These are phyloP conservation scores for Tenthredo scrophulariae DNA, from an alignment of 2,888 invertebrate genomes.

Conservation along the genomic window DNA sequence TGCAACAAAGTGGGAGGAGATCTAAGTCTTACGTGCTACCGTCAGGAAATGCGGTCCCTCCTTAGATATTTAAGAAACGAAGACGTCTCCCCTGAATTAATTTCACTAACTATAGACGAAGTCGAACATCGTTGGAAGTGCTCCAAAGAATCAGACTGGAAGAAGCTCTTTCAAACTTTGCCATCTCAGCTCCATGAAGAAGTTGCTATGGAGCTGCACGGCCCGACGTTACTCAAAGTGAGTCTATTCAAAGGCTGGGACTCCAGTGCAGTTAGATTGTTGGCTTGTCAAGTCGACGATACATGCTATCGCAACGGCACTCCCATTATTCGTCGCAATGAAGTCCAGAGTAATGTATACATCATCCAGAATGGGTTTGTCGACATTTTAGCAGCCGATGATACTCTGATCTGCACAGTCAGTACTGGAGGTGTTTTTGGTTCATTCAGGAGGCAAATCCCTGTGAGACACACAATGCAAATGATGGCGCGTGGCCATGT, in stretches of 20 bases:
- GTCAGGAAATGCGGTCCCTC: conserved; percentile 38
- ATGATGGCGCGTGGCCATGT: conserved; percentile 59
- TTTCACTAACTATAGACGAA: conserved; percentile 29
- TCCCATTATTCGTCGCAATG: conserved; percentile 59
- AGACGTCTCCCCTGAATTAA: conserved; percentile 17
- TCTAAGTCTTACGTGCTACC: conserved; percentile 29
- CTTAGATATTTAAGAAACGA: conserved; percentile 36
- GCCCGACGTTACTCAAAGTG: conserved; percentile 27
- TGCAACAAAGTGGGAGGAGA: conserved; percentile 35
- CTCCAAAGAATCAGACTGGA: conserved; percentile 40
- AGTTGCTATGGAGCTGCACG: conserved; percentile 30
- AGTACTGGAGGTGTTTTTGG: conserved; percentile 61
- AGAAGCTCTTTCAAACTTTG: conserved; percentile 27
- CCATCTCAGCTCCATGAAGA: conserved; percentile 43
- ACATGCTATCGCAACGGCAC: conserved; percentile 57
- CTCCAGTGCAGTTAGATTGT: conserved; percentile 32
- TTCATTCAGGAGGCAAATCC: conserved; percentile 57
- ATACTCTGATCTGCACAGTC: conserved; percentile 58
- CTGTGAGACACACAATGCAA: conserved; percentile 56
- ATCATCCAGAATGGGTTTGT: conserved; percentile 60
- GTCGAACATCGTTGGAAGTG: conserved; percentile 46
- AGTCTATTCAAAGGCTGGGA: conserved; percentile 23
- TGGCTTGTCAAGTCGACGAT: conserved; percentile 32
- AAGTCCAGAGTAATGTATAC: conserved; percentile 58
- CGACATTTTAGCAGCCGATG: conserved; percentile 62